These are phyloP conservation scores for Dreissena polymorpha DNA, from an alignment of 1,140 invertebrate genomes.

Conservation along the genomic window DNA sequence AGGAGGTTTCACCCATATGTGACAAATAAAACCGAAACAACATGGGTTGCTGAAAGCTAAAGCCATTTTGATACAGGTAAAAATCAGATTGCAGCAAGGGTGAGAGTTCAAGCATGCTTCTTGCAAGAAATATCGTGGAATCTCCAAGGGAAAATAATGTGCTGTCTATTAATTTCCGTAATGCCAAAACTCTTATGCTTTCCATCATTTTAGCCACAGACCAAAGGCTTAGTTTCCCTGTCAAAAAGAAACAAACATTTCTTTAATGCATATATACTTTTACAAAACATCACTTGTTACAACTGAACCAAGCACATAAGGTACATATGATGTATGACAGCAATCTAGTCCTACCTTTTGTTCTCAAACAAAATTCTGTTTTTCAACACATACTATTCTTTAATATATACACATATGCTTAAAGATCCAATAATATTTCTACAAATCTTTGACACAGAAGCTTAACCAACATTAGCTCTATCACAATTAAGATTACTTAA, in stretches of 20 bases:
- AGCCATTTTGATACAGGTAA: neutral
- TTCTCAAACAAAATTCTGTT: too few relatives aligned
- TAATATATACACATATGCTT: too few relatives aligned
- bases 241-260: neutral
- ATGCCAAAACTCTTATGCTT: neutral
- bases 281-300: too few relatives aligned
- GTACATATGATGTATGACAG: too few relatives aligned
- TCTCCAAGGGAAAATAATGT: neutral
- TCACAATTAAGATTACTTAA: too few relatives aligned
- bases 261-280: too few relatives aligned
- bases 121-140: neutral
- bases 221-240: conserved; percentile 42
- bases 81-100: neutral
- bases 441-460: too few relatives aligned
- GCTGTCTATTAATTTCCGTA: neutral
- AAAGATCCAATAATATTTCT: too few relatives aligned
- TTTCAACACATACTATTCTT: too few relatives aligned
- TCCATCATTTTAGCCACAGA: conserved; percentile 42
- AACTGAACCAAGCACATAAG: too few relatives aligned
- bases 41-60: neutral
- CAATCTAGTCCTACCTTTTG: too few relatives aligned
- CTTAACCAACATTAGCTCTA: too few relatives aligned
- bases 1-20: conserved; percentile 19
- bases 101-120: neutral
- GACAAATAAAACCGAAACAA: neutral